Evolutionary conservation across 2,113 vertebrate genomes (phyloP).

Genomic region (Anoplopoma fimbria): DNA sequence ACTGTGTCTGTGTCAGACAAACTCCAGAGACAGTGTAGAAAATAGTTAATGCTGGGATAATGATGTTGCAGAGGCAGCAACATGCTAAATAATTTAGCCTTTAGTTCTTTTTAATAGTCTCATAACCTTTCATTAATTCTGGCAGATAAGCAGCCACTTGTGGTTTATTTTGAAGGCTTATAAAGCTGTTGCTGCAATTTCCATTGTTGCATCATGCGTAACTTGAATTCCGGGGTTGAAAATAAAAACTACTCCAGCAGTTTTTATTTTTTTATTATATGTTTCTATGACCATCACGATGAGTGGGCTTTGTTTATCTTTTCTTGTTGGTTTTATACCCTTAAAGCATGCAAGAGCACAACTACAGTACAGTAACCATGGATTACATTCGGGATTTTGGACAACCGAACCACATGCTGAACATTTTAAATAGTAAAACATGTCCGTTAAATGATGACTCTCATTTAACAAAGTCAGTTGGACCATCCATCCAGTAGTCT

Average conservation of each 20-base stretch:
- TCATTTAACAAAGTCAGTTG: neutral
- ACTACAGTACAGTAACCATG: neutral
- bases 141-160: slow-evolving; percentile 7
- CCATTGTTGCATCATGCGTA: slow-evolving; percentile 20
- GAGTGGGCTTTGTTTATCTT: neutral
- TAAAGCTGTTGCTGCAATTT: neutral
- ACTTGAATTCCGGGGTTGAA: neutral
- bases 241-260: neutral
- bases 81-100: slow-evolving; percentile 53
- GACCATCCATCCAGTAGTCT: neutral
- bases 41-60: slow-evolving; percentile 25
- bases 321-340: neutral
- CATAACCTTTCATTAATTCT: slow-evolving; percentile 26
- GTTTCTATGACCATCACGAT: neutral
- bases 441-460: neutral
- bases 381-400: neutral
- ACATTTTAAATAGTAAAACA: neutral
- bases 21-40: slow-evolving; percentile 26
- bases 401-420: neutral
- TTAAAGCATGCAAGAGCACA: neutral
- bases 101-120: slow-evolving; percentile 20
- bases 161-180: neutral
- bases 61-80: slow-evolving; percentile 25
- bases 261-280: neutral
- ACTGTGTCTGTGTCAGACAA: slow-evolving; percentile 6